Conservation (phyloP, 1,140 invertebrate species). For the Orussus abietinus region DNA sequence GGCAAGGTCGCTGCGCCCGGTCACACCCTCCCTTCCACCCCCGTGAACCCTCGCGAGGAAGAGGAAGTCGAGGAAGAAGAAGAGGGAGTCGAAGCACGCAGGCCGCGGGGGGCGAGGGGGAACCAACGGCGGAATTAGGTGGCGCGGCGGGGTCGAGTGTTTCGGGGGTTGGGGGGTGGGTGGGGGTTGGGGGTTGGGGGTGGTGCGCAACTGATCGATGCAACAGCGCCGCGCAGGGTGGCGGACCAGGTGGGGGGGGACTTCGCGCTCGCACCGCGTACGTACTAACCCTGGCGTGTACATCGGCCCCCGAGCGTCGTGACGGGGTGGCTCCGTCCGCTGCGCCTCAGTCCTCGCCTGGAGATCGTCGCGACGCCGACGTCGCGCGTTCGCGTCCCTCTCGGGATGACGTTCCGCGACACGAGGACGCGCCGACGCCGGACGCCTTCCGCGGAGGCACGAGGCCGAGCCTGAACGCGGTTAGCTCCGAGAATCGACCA, state of each 20-base stretch:
- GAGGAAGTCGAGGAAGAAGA: conserved; percentile 1
- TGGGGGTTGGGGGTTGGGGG: conserved; percentile 30
- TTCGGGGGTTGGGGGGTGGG: conserved; percentile 12
- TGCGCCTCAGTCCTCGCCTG: conserved; percentile 39
- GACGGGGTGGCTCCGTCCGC: background rate
- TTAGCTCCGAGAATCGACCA: too few relatives aligned
- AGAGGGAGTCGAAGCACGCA: background rate
- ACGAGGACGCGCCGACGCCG: too few relatives aligned
- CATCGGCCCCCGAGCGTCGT: conserved; percentile 14
- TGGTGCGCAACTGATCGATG: conserved; percentile 48
- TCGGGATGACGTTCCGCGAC: conserved; percentile 32
- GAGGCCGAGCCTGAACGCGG: too few relatives aligned
- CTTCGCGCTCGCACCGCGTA: too few relatives aligned
- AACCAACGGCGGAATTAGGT: too few relatives aligned
- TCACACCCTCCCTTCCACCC: too few relatives aligned
- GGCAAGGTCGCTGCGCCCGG: too few relatives aligned
- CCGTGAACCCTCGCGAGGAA: conserved; percentile 5
- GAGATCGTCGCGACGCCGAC: conserved; percentile 36
- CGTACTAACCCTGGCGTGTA: conserved; percentile 31
- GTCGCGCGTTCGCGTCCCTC: conserved; percentile 11
- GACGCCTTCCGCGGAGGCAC: too few relatives aligned
- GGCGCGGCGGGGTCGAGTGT: conserved; percentile 8
- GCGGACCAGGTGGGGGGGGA: conserved; percentile 4
- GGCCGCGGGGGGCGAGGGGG: too few relatives aligned
- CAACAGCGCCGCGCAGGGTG: conserved; percentile 36